A percentile compares a stretch with the other conserved stretches of the same genome.
These are phyloP conservation scores for Apodemia hepburni DNA, from an alignment of 2,888 invertebrate genomes.

Conservation along the genomic window DNA sequence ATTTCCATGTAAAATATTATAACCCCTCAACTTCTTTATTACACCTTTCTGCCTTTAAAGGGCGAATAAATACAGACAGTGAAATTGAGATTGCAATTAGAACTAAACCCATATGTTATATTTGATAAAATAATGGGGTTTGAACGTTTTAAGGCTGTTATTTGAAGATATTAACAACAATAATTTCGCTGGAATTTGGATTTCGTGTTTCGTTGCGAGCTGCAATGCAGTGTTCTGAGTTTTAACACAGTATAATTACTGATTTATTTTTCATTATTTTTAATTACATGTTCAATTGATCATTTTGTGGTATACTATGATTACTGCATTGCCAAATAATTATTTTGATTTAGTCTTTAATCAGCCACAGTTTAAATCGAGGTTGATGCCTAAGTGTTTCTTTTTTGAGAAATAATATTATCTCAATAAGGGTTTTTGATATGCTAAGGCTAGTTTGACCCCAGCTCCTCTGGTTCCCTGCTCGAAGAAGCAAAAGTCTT, in stretches of 20 bases:
- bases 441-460: too few relatives aligned
- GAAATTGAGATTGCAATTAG: slow-evolving; percentile 7
- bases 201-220: slow-evolving; percentile 2
- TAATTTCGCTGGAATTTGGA: slow-evolving; percentile 8
- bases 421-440: too few relatives aligned
- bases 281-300: too few relatives aligned
- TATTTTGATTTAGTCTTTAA: too few relatives aligned
- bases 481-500: too few relatives aligned
- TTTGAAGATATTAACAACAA: slow-evolving; percentile 9
- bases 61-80: slow-evolving; percentile 1
- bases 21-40: background rate
- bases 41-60: slow-evolving; percentile 2
- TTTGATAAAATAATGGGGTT: slow-evolving; percentile 11
- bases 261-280: background rate
- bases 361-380: too few relatives aligned
- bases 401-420: too few relatives aligned
- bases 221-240: slow-evolving; percentile 10
- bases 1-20: background rate
- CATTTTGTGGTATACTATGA: too few relatives aligned
- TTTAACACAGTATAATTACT: slow-evolving; percentile 1
- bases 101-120: slow-evolving; percentile 11
- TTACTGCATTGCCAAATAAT: too few relatives aligned
- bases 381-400: too few relatives aligned
- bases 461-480: too few relatives aligned
- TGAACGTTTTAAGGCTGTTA: slow-evolving; percentile 1